These are phyloP conservation scores for Drosophila prolongata DNA, from an alignment of 2,888 invertebrate species.

Conservation along the genomic window DNA sequence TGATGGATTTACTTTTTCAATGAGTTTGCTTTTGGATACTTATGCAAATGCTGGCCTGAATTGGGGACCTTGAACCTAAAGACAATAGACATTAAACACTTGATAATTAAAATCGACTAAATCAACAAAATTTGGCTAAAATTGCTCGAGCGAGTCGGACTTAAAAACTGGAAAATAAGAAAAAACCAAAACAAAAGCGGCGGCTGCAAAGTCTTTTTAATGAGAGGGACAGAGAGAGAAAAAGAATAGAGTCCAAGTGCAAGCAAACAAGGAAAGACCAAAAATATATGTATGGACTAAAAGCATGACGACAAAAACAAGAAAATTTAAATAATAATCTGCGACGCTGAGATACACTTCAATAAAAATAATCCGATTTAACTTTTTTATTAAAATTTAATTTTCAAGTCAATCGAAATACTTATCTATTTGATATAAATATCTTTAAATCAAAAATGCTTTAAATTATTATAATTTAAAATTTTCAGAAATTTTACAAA, in stretches of 20 bases:
- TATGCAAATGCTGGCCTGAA: constrained; percentile 34
- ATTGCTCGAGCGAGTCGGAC: constrained; percentile 30
- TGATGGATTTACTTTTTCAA: constrained; percentile 35
- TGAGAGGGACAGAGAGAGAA: constrained; percentile 1
- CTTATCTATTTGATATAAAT: too few species aligned
- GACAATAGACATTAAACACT: constrained; percentile 38
- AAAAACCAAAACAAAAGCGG: constrained; percentile 17
- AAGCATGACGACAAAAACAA: constrained; percentile 7
- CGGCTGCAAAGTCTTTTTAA: constrained; percentile 5
- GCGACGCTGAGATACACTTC: constrained; percentile 23
- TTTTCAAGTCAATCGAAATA: too few species aligned
- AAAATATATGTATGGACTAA: constrained; percentile 25
- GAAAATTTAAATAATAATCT: constrained; percentile 38
- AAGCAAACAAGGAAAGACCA: constrained; percentile 48
- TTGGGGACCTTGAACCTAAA: constrained; percentile 37
- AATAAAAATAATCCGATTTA: neutral
- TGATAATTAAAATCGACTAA: constrained; percentile 32
- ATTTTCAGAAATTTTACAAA: too few species aligned
- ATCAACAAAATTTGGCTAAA: constrained; percentile 18
- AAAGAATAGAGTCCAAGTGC: constrained; percentile 54
- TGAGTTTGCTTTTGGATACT: constrained; percentile 1
- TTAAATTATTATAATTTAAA: too few species aligned
- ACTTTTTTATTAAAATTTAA: neutral
- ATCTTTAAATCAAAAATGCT: too few species aligned
- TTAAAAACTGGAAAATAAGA: constrained; percentile 26